These are phyloP conservation scores for Phrynocephalus guinanensis DNA, from an alignment of 2,797 vertebrate species.

Conservation along the genomic window DNA sequence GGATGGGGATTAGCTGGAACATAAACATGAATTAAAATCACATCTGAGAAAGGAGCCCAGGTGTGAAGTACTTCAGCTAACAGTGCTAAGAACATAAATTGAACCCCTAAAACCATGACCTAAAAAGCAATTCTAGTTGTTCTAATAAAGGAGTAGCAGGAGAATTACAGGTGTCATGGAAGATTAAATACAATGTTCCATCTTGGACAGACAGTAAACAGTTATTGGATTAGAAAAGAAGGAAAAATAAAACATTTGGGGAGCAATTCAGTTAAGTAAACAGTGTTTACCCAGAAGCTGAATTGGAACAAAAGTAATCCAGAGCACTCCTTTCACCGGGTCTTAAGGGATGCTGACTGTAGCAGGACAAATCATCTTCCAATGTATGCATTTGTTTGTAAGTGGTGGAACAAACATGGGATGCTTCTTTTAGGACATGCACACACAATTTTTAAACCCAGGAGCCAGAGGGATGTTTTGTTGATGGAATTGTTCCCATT, in stretches of 20 bases:
- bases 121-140: constrained; percentile 60
- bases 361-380: background rate
- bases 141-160: constrained; percentile 57
- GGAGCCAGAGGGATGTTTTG: too few species aligned
- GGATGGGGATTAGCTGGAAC: constrained; percentile 47
- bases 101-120: constrained; percentile 35
- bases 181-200: constrained; percentile 55
- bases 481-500: too few species aligned
- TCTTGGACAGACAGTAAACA: constrained; percentile 46
- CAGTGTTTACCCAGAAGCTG: constrained; percentile 41
- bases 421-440: background rate
- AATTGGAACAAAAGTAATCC: constrained; percentile 37
- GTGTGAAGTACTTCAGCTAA: constrained; percentile 42
- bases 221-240: constrained; percentile 51
- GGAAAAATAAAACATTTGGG: constrained; percentile 56
- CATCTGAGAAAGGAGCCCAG: constrained; percentile 40
- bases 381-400: background rate
- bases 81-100: constrained; percentile 60
- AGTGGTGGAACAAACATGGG: too few species aligned
- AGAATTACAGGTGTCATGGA: constrained; percentile 56
- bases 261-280: constrained; percentile 19
- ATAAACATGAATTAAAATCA: constrained; percentile 65
- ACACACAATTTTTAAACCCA: too few species aligned
- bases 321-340: too few species aligned
- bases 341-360: background rate